Evolutionary conservation across 1,140 invertebrate species (phyloP).

Genomic region (Diprion similis): DNA sequence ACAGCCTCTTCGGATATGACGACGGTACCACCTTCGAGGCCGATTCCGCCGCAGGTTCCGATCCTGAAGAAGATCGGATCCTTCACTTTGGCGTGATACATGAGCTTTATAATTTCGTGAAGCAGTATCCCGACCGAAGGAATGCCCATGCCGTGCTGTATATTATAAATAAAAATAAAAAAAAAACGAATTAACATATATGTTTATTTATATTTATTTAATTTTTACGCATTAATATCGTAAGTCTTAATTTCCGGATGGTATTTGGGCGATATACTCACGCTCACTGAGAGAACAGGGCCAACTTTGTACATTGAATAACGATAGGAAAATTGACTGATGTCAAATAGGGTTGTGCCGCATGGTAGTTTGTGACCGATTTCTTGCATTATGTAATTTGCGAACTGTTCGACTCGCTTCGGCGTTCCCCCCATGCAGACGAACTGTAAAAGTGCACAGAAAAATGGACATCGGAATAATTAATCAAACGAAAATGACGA

Average conservation of each 20-base stretch:
- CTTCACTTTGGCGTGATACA: constrained; percentile 87
- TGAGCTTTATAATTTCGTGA: constrained; percentile 92
- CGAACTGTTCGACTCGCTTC: constrained; percentile 93
- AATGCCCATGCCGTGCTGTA: constrained; percentile 92
- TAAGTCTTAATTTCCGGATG: too few species aligned
- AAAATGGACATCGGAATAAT: too few species aligned
- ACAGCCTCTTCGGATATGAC: constrained; percentile 88
- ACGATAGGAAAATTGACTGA: constrained; percentile 90
- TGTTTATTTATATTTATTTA: too few species aligned
- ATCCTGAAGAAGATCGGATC: constrained; percentile 92
- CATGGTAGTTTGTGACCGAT: constrained; percentile 88
- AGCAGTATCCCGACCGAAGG: constrained; percentile 91
- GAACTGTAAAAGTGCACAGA: constrained; percentile 72
- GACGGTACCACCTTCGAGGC: constrained; percentile 86
- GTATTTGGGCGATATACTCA: constrained; percentile 65
- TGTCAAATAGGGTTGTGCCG: constrained; percentile 86
- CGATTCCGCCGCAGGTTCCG: constrained; percentile 93
- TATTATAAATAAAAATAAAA: not conserved
- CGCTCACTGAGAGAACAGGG: constrained; percentile 89
- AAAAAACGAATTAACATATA: too few species aligned
- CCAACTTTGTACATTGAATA: constrained; percentile 98
- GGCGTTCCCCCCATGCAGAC: constrained; percentile 98
- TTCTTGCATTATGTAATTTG: constrained; percentile 89
- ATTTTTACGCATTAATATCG: too few species aligned
- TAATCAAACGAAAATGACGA: too few species aligned